A percentile compares a stretch with the other conserved stretches of the same genome.
These are phyloP conservation scores for Phoxinus dragarum DNA, from an alignment of 2,797 vertebrate species.

Conservation along the genomic window DNA sequence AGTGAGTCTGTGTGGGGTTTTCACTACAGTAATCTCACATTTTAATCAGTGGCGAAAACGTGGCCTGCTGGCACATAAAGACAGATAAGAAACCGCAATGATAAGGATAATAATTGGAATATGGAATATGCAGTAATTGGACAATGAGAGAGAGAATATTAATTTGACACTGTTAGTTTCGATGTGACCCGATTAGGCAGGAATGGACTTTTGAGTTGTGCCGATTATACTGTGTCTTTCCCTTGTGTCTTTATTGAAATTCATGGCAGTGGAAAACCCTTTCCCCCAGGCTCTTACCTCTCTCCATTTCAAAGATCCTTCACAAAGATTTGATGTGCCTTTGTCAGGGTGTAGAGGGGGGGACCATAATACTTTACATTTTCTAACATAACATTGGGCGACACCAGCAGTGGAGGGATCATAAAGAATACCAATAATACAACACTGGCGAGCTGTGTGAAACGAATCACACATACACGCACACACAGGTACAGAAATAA, in stretches of 20 bases:
- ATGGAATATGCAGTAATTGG: constrained; percentile 17
- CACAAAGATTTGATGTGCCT: constrained; percentile 36
- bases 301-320: constrained; percentile 48
- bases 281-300: constrained; percentile 20
- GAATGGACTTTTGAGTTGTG: constrained; percentile 19
- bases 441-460: background rate
- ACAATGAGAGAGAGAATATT: constrained; percentile 31
- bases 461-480: constrained; percentile 21
- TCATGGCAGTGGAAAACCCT: constrained; percentile 30
- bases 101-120: constrained; percentile 44
- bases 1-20: constrained; percentile 15
- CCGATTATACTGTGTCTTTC: constrained; percentile 3
- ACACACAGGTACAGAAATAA: constrained; percentile 48
- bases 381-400: constrained; percentile 20
- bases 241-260: constrained; percentile 33
- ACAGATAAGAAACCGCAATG: constrained; percentile 18
- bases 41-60: constrained; percentile 5
- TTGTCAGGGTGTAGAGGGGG: background rate
- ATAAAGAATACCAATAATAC: constrained; percentile 45
- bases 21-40: constrained; percentile 15
- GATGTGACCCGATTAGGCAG: constrained; percentile 30
- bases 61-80: background rate
- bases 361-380: constrained; percentile 23
- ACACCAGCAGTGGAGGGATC: constrained; percentile 24
- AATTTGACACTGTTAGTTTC: constrained; percentile 24